Conservation (phyloP, 2,113 vertebrate species). For the Eubucco bourcierii region DNA sequence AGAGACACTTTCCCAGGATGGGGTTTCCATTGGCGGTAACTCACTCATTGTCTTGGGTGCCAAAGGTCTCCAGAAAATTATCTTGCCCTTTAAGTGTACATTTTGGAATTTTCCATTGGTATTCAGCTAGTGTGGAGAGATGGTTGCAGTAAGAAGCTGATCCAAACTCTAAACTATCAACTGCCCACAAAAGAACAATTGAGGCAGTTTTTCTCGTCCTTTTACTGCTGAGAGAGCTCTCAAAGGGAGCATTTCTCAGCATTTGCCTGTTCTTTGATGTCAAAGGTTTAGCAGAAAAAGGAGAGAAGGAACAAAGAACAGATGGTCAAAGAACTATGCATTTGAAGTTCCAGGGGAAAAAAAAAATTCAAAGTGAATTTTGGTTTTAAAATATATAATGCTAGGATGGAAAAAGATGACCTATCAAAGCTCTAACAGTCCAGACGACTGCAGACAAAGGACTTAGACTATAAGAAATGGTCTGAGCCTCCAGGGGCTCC, state of each 20-base stretch:
- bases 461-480: background rate
- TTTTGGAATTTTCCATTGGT: background rate
- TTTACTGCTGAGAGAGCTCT: background rate
- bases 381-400: background rate
- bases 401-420: background rate
- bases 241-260: conserved; percentile 22
- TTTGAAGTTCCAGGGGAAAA: background rate
- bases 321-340: conserved; percentile 1
- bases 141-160: background rate
- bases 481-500: background rate
- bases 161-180: background rate
- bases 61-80: background rate
- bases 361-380: conserved; percentile 21
- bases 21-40: background rate
- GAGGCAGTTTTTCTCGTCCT: background rate
- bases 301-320: conserved; percentile 42
- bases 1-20: background rate
- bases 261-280: conserved; percentile 40
- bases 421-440: background rate
- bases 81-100: background rate
- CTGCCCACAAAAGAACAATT: conserved; percentile 28
- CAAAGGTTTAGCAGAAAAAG: conserved; percentile 38
- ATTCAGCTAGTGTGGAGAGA: background rate
- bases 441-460: background rate
- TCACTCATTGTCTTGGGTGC: background rate